Evolutionary conservation across 2,888 invertebrate genomes (phyloP).

Genomic region (Limnephilus lunatus): DNA sequence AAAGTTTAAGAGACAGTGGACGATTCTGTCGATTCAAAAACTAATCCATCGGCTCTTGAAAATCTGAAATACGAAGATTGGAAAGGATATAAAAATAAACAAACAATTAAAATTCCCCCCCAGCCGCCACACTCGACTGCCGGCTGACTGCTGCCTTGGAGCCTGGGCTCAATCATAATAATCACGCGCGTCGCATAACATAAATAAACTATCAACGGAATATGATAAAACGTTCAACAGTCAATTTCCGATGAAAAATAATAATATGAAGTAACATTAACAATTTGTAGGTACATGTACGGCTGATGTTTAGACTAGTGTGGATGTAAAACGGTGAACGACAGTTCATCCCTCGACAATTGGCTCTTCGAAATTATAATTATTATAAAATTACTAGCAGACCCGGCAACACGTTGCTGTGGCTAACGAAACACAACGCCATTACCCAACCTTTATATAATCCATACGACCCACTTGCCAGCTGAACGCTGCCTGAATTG

Average conservation of each 20-base stretch:
- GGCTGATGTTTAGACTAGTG: neutral
- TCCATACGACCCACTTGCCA: too few relatives aligned
- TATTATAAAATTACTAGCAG: too few relatives aligned
- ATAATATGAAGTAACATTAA: neutral
- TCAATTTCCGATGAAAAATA: conserved; percentile 2
- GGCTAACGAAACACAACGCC: too few relatives aligned
- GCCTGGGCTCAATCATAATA: neutral
- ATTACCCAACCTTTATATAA: too few relatives aligned
- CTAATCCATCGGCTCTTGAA: neutral
- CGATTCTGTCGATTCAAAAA: neutral
- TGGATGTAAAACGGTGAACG: neutral
- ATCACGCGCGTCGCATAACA: conserved; percentile 2
- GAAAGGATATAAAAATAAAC: conserved; percentile 23
- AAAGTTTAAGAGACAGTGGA: neutral
- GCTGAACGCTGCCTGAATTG: too few relatives aligned
- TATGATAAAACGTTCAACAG: neutral
- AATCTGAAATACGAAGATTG: conserved; percentile 3
- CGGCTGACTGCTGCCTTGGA: neutral
- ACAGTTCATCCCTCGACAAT: too few relatives aligned
- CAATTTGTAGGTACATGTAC: neutral
- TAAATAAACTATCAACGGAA: neutral
- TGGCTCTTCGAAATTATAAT: too few relatives aligned
- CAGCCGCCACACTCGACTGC: conserved; percentile 21
- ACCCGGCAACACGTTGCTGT: too few relatives aligned
- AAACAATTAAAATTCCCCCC: conserved; percentile 29